phyloP scores from a whole-genome alignment of 2,113 vertebrate genomes.

The Menidia beryllina region DNA sequence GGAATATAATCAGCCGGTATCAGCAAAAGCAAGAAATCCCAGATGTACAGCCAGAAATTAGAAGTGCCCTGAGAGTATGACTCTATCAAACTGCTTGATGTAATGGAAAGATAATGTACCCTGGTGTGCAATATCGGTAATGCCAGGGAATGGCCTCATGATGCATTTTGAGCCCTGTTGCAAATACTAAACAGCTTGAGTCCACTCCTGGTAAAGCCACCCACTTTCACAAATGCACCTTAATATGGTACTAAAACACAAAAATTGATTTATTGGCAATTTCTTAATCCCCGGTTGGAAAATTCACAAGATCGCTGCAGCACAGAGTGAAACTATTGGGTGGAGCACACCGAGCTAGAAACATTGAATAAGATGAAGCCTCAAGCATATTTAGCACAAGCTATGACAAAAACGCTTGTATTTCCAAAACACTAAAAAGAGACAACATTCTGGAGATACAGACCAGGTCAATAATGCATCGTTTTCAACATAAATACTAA shows the following conservation, averaged over 20 bases:
- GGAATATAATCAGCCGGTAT: slow-evolving; percentile 40
- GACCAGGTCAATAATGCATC: slow-evolving; percentile 18
- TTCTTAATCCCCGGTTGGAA: slow-evolving; percentile 31
- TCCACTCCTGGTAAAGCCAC: slow-evolving; percentile 46
- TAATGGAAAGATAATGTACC: slow-evolving; percentile 75
- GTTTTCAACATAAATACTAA: slow-evolving; percentile 24
- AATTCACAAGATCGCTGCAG: slow-evolving; percentile 39
- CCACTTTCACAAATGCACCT: slow-evolving; percentile 62
- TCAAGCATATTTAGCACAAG: slow-evolving; percentile 10
- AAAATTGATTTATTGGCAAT: slow-evolving; percentile 56
- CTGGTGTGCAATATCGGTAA: slow-evolving; percentile 70
- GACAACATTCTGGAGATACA: not conserved
- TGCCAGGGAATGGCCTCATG: slow-evolving; percentile 56
- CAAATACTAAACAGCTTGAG: slow-evolving; percentile 66
- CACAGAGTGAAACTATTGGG: not conserved
- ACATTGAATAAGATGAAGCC: slow-evolving; percentile 30
- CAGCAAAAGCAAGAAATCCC: slow-evolving; percentile 61
- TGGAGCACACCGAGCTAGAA: slow-evolving; percentile 24
- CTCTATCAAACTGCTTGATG: slow-evolving; percentile 68
- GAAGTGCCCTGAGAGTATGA: slow-evolving; percentile 63
- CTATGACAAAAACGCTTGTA: slow-evolving; percentile 25
- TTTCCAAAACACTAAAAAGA: not conserved
- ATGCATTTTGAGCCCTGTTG: slow-evolving; percentile 48
- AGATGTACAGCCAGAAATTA: slow-evolving; percentile 55
- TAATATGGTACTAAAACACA: slow-evolving; percentile 51